A percentile compares a stretch with the other conserved stretches of the same genome.
These are phyloP conservation scores for Neoascia interrupta DNA, from an alignment of 2,888 invertebrate genomes.

Conservation along the genomic window DNA sequence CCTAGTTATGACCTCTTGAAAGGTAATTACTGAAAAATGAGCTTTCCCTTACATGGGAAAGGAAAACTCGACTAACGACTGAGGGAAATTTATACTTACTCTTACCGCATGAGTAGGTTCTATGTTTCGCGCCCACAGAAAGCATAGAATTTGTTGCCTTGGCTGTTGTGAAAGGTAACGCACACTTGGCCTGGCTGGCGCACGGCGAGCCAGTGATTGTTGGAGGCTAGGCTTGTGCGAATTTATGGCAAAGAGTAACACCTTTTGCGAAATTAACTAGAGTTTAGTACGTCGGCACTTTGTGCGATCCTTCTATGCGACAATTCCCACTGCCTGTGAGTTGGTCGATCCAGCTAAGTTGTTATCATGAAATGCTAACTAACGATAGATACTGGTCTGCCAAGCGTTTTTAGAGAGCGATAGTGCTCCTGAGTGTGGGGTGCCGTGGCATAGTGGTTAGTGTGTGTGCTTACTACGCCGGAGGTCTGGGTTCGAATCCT, in stretches of 20 bases:
- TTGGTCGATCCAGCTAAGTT: slow-evolving; percentile 7
- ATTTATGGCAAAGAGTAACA: neutral
- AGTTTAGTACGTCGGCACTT: neutral
- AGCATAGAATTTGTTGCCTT: neutral
- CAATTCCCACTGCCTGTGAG: slow-evolving; percentile 4
- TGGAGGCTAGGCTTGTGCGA: neutral
- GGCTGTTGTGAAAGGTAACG: neutral
- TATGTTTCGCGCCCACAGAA: neutral
- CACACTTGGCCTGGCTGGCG: neutral
- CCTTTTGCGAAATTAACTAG: neutral
- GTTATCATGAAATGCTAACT: neutral
- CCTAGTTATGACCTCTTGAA: neutral
- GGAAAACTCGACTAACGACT: neutral
- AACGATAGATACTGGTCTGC: neutral
- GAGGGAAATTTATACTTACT: neutral
- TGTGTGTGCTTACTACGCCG: too few relatives aligned
- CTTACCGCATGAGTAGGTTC: neutral
- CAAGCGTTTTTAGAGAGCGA: neutral
- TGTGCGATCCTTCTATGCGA: neutral
- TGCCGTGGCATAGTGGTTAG: too few relatives aligned
- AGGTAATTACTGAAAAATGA: neutral
- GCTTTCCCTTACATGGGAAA: neutral
- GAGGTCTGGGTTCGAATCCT: too few relatives aligned
- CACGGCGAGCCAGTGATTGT: neutral
- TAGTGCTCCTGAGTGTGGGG: neutral